A percentile compares a stretch with the other conserved stretches of the same genome.
Conservation (phyloP, 2,888 invertebrate genomes). For the Fragum fragum region DNA sequence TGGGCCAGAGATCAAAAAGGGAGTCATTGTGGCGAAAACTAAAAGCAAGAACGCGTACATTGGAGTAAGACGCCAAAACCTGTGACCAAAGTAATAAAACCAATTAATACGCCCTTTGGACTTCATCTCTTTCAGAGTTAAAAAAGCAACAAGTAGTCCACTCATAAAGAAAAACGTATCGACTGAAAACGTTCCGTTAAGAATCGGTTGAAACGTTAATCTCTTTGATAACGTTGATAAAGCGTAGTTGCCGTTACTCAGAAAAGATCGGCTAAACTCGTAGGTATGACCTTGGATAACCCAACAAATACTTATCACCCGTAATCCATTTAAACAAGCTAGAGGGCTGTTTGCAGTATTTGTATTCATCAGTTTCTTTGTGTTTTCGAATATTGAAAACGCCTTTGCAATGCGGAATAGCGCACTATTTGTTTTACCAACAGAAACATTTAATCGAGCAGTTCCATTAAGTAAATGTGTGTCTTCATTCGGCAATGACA, state of each 20-base stretch:
- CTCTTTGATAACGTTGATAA: conserved; percentile 22
- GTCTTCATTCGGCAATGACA: background rate
- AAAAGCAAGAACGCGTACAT: conserved; percentile 61
- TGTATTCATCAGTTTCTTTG: conserved; percentile 65
- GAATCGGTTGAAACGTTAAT: conserved; percentile 75
- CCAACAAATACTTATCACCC: conserved; percentile 86
- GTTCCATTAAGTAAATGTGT: conserved; percentile 16
- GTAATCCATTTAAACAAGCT: conserved; percentile 91
- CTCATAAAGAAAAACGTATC: conserved; percentile 82
- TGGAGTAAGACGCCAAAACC: conserved; percentile 73
- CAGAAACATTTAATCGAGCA: background rate
- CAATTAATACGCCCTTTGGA: conserved; percentile 50
- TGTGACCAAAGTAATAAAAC: conserved; percentile 62
- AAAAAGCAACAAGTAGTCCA: conserved; percentile 60
- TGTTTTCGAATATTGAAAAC: conserved; percentile 69
- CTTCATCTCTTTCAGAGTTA: conserved; percentile 47
- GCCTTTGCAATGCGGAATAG: conserved; percentile 39
- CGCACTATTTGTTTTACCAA: background rate
- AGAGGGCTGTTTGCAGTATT: conserved; percentile 82
- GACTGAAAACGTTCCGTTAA: conserved; percentile 80
- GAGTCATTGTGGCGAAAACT: conserved; percentile 44
- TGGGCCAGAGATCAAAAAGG: conserved; percentile 60
- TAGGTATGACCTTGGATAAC: conserved; percentile 82
- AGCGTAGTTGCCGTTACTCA: conserved; percentile 55
- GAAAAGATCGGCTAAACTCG: conserved; percentile 33